These are phyloP conservation scores for Polyergus mexicanus DNA, from an alignment of 1,140 invertebrate genomes.

Conservation along the genomic window DNA sequence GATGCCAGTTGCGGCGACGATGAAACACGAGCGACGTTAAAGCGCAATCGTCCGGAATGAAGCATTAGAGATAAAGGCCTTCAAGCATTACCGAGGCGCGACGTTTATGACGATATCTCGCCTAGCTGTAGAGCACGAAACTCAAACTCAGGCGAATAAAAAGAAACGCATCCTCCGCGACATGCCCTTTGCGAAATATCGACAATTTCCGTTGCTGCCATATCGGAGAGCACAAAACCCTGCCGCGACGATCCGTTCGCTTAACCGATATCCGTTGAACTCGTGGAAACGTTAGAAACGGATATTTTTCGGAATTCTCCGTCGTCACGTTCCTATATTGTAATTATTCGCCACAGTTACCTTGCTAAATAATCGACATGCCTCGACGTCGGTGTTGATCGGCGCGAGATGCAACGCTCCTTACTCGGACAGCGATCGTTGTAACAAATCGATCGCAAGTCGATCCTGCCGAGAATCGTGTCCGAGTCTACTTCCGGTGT, in stretches of 20 bases:
- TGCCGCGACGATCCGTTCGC: neutral
- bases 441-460: constrained; percentile 23
- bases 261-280: neutral
- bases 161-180: neutral
- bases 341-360: constrained; percentile 8
- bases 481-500: neutral
- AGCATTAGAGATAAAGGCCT: constrained; percentile 42
- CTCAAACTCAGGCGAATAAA: constrained; percentile 27
- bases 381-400: neutral
- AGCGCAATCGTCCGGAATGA: constrained; percentile 51
- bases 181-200: constrained; percentile 23
- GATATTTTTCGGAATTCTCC: no score
- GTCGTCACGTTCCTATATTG: no score
- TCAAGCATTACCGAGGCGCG: neutral
- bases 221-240: constrained; percentile 23
- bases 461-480: neutral
- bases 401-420: neutral
- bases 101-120: constrained; percentile 14
- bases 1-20: constrained; percentile 9
- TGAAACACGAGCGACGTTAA: constrained; percentile 26
- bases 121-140: neutral
- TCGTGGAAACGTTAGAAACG: neutral
- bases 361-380: constrained; percentile 20
- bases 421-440: neutral
- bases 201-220: constrained; percentile 7